Evolutionary conservation across 2,113 vertebrate species (phyloP), one percentile per base, ranked within the genome.

Genomic region (Poeciliopsis prolifica): DNA sequence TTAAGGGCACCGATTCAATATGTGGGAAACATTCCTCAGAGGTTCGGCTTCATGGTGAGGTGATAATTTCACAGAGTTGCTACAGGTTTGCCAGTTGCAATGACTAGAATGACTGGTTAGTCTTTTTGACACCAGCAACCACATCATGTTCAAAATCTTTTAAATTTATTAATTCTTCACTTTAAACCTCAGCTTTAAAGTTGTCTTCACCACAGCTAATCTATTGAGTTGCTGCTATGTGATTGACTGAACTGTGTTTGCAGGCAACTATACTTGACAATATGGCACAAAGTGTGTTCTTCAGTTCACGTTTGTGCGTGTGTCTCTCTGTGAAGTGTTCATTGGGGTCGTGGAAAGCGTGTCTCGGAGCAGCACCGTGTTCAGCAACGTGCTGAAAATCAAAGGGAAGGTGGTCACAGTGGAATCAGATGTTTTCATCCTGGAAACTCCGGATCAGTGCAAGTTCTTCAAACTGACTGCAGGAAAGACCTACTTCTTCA

Each of bases 301-400:
- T 24, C 10, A 58, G 51, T n/a, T 9, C 1, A n/a, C 11, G 28
- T 75, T 51, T 83, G 35, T 37, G 35, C 11, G 10, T 37, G 35
- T 37, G 35, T 37, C 0, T 29, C 6, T 22, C 8, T 74, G 9
- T 79, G 61, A 67, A 92, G 91, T 87, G 4, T 28, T 7, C 12
- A 8, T 85, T 0, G 89, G 89, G 28, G 82, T 10, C 6, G 60
- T 91, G 61, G 61, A 91, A 26, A 81, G 74, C 11, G 74, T 85
- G 33, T 75, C 77, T 65, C 22, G 0, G 51, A 60, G 4, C 22
- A 26, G 68, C 68, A 70, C 22, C 9, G 68, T 70, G 48, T 70
- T 70, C 51, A 77, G 5, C 6, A 72, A 3, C 5, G 85, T 82
- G 64, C 4, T 76, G 33, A 7, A 40, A 35, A 65, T 85, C 67